Base-by-base conservation (phyloP, 2,888 invertebrate species). In the Lathronympha strigana region DNA sequence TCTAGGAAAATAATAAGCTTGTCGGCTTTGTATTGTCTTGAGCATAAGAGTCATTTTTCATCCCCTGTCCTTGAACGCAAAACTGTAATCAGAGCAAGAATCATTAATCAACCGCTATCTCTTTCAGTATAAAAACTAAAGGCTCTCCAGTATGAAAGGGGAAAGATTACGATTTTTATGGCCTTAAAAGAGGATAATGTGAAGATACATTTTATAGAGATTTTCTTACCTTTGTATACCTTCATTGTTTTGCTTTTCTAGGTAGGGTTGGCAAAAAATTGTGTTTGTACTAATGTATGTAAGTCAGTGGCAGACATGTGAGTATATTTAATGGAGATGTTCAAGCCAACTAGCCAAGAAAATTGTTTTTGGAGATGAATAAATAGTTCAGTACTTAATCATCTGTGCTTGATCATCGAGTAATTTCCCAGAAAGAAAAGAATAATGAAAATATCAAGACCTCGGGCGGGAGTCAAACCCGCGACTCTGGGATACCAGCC, bases 61-160 rank as follows among this genome's bases (percentile, higher is more conserved):
- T 47, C 17, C 17, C 23, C 21, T 15, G 23, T 53, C 60, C 60
- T 61, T 54, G 66, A 61, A 53, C 66, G 60, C 60, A 60, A 66
- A 51, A 61, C 66, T 54, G 66, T 60, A 66, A 66, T 66, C 66
- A 66, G 60, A 40, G 25, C 19, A 21, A n/a, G 33, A 25, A 45
- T 54, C 66, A 61, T 66, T 61, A 66, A 66, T 66, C 66, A 66
- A 60, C 19, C 13, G 66, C 47, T 66, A 66, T 66, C 66, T 66
- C 60, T 54, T 21, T 15, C 21, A 38, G 47, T 60, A 66, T 61
- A 61, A 66, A 66, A 66, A 66, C 53, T 61, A 49, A 60, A 21
- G n/a, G 58, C n/a, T 28, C 17, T 23, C 47, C 45, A 31, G 45
- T 63, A 53, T 53, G 53, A 45, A 64, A 50, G 8, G 47, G 28